phyloP scores from a whole-genome alignment of 2,888 invertebrate species.

The Trilocha varians region DNA sequence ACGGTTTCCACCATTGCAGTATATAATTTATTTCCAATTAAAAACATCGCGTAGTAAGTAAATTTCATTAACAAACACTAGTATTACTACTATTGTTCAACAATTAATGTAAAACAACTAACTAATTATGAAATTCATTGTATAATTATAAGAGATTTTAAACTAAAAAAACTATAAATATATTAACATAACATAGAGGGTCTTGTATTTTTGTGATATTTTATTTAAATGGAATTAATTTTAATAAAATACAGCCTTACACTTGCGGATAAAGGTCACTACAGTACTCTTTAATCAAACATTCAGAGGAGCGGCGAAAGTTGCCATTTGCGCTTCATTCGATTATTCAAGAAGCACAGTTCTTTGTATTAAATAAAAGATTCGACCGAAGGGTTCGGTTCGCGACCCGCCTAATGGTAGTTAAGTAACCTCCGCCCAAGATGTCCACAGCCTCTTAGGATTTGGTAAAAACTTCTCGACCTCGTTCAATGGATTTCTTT shows the following conservation, averaged over 20 bases:
- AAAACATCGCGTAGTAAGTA: no score
- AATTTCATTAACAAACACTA: no score
- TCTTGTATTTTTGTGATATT: background rate
- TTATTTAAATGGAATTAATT: background rate
- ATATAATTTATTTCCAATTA: no score
- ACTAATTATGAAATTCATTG: no score
- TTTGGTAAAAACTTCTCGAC: conserved; percentile 1
- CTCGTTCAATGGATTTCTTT: conserved; percentile 1
- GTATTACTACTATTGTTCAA: no score
- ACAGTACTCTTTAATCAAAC: background rate
- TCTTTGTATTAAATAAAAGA: conserved; percentile 6
- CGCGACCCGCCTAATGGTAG: conserved; percentile 5
- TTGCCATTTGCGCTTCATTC: background rate
- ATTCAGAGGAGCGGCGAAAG: background rate
- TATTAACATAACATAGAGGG: no score
- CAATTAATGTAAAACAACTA: no score
- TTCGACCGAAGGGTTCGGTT: conserved; percentile 2
- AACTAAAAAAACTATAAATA: no score
- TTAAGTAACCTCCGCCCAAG: conserved; percentile 7
- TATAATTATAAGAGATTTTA: no score
- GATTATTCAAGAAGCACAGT: conserved; percentile 2
- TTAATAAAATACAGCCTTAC: background rate
- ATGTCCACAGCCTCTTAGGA: background rate
- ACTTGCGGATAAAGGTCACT: background rate
- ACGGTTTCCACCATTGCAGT: no score